Base-by-base conservation (phyloP, 2,113 vertebrate species). In the Pycnonotus jocosus region DNA sequence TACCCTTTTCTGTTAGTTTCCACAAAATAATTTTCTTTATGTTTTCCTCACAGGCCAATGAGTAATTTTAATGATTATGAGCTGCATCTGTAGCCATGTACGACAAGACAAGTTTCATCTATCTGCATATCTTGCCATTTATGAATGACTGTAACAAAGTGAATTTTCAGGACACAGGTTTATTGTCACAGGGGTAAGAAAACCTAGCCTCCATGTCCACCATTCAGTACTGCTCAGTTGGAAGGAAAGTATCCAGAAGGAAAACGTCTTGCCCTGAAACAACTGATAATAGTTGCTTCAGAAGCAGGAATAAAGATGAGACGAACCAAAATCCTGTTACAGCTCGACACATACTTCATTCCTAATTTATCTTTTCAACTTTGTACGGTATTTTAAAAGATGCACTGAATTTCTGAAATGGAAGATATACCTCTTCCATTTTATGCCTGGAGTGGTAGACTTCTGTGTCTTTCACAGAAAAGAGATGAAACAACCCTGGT, bases 31-130 rank as follows among this genome's bases (percentile, higher is more conserved):
- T 77, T 86, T 91, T 66, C 77, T 78, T 85, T 78, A 56, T 85
- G 72, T 76, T 95, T 86, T 92, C 53, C 82, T 95, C 76, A 86
- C 65, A 96, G 76, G 50, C 61, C 92, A 94, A 71, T 81, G 60
- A 94, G 44, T 88, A 95, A 88, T 93, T 93, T 68, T 93, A 95
- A 94, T 79, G 72, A 92, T 71, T 83, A 94, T 50, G 22, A 93
- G 76, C 56, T 94, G 38, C 80, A 83, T 81, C 82, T 94, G 82
- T 91, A 89, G 78, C 47, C 57, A 60, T 11, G 27, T 64, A 74
- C 88, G 71, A 83, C 1, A 6, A 92, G 44, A 27, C 14, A 90
- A 68, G 88, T 90, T 66, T 53, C 4, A 3, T 88, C 76, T 50
- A 60, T 51, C 56, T 74, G 18, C 30, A 3, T 51, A 61, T 88